Base-by-base conservation (phyloP, 2,113 vertebrate genomes). In the Heteronetta atricapilla region DNA sequence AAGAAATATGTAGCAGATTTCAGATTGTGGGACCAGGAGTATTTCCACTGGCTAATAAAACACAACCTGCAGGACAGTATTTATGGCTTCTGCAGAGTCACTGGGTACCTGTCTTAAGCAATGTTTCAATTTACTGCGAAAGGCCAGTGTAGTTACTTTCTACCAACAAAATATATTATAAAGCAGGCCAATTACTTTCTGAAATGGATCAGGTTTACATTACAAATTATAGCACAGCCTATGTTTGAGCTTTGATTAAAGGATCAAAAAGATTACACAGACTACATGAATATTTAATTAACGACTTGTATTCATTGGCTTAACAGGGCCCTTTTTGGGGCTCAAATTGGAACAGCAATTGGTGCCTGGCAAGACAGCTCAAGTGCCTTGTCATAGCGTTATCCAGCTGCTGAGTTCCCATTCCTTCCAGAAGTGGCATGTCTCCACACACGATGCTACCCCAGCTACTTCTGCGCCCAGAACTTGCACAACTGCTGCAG, bases 211-310 rank as follows among this genome's bases (percentile, higher is more conserved):
- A 63, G 28, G 40, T 67, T 77, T 88, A 13, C 46, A 67, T 26
- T 55, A 70, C 23, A 67, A 74, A 55, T 2, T 66, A 46, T 56
- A 83, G 25, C 38, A 88, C 56, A 81, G 59, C 72, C 60, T 83
- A 3, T 6, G 31, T 42, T 81, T 5, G 0, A n/a, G 17, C 66
- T 93, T 80, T 67, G 46, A 86, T 82, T 94, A 78, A 83, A 77
- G 36, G 56, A 93, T 69, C 75, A 94, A 58, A 62, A 90, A 91
- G 16, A 92, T 88, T 81, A 86, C 38, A 83, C 34, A 44, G 11
- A 80, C 64, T 74, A 55, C 15, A 31, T 7, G 28, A 73, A 36
- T 66, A 76, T 75, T 80, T 91, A 26, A 66, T 90, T 77, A 86
- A 72, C 15, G 7, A 74, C 16, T 58, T 68, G 33, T n/a, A 79